Percentiles rank a stretch among this genome's conserved stretches.
Conservation (phyloP, 2,113 vertebrate genomes). For the Xiphophorus couchianus region DNA sequence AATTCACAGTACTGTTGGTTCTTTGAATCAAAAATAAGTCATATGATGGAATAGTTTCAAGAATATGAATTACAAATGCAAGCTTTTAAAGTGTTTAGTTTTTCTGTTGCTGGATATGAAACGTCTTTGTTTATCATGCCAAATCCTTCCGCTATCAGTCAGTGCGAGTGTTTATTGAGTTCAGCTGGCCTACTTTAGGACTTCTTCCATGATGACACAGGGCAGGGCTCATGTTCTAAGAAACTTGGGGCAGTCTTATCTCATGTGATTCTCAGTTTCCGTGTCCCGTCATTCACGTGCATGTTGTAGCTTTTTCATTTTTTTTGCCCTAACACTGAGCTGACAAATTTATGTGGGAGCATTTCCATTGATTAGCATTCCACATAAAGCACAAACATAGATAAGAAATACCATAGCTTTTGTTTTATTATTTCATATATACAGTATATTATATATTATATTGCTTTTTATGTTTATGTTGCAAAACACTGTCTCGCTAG, state of each 20-base stretch:
- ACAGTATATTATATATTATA: neutral
- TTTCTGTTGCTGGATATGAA: slow-evolving; percentile 1
- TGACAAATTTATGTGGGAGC: neutral
- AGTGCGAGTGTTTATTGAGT: slow-evolving; percentile 39
- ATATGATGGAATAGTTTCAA: neutral
- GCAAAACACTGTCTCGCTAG: neutral
- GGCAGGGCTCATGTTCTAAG: no score
- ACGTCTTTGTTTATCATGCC: slow-evolving; percentile 5
- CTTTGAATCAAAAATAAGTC: neutral
- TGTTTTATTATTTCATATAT: neutral
- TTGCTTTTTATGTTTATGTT: neutral
- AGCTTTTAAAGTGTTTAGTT: neutral
- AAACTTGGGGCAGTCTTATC: neutral
- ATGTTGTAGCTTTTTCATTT: neutral
- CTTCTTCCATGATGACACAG: no score
- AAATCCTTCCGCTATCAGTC: slow-evolving; percentile 36
- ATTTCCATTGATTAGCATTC: neutral
- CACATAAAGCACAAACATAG: neutral
- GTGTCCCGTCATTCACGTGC: neutral
- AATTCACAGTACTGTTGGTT: neutral
- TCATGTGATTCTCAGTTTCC: slow-evolving; percentile 5
- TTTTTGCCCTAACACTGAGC: neutral
- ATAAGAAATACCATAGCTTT: neutral
- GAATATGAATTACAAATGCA: neutral
- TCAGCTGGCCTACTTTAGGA: neutral